Percentiles rank a stretch among this genome's conserved stretches.
phyloP scores from a whole-genome alignment of 2,888 invertebrate genomes.

The Hypselothyrea guttata region DNA sequence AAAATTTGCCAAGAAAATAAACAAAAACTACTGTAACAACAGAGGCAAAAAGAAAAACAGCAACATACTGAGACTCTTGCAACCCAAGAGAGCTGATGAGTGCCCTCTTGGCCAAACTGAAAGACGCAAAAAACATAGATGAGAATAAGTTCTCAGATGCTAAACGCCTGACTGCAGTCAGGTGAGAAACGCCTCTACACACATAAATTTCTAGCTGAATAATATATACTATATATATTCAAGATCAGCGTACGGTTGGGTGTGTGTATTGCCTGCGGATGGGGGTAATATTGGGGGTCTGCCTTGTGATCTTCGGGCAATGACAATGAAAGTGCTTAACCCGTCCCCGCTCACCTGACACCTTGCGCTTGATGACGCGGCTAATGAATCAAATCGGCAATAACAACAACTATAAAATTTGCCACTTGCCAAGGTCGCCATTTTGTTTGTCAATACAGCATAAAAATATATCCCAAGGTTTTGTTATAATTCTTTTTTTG shows the following conservation, averaged over 20 bases:
- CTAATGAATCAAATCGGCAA: conserved; percentile 69
- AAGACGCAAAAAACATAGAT: conserved; percentile 48
- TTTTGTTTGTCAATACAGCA: conserved; percentile 58
- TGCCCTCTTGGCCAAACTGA: conserved; percentile 42
- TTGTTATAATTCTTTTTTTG: conserved; percentile 28
- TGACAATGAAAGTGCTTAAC: conserved; percentile 64
- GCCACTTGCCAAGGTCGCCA: conserved; percentile 56
- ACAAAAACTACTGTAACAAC: too few species aligned
- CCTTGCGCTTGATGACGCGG: conserved; percentile 53
- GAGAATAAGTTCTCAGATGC: conserved; percentile 42
- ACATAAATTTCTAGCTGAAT: conserved; percentile 13
- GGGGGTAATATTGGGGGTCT: conserved; percentile 24
- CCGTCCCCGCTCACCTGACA: conserved; percentile 29
- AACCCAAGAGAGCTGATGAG: conserved; percentile 10
- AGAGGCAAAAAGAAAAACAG: conserved; percentile 18
- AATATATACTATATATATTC: conserved; percentile 10
- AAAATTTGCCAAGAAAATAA: conserved; percentile 50
- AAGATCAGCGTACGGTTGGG: conserved; percentile 9
- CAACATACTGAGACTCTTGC: conserved; percentile 16
- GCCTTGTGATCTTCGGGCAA: conserved; percentile 69
- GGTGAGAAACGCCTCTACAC: conserved; percentile 35
- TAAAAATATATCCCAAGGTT: conserved; percentile 65
- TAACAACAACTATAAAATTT: conserved; percentile 43
- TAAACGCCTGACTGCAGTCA: conserved; percentile 43
- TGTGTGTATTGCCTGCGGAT: conserved; percentile 32